Conservation (phyloP, 2,113 vertebrate genomes). For the Neolamprologus cancellatus region DNA sequence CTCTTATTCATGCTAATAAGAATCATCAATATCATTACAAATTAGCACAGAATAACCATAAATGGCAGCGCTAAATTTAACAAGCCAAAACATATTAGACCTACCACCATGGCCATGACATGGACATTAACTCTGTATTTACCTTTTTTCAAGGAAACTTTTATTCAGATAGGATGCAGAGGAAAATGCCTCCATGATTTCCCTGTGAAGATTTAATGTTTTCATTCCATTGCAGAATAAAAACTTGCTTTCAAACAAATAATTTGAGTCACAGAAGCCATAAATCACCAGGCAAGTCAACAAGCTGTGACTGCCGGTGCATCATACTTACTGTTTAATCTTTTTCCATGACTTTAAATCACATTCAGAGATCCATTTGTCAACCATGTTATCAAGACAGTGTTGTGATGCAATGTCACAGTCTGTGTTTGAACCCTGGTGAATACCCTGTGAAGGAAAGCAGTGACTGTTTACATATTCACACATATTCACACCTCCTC, state of each 20-base stretch:
- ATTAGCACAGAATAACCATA: too few relatives aligned
- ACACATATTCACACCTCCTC: accelerated
- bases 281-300: accelerated
- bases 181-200: constrained; percentile 57
- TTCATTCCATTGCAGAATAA: accelerated
- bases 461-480: accelerated
- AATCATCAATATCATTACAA: background rate
- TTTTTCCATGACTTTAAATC: constrained; percentile 31
- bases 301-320: too few relatives aligned
- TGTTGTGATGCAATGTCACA: accelerated
- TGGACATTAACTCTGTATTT: background rate
- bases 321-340: constrained; percentile 1
- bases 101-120: too few relatives aligned
- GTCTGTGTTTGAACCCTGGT: background rate
- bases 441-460: background rate
- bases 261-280: accelerated
- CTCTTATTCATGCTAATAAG: background rate
- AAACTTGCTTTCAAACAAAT: accelerated
- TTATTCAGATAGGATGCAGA: constrained; percentile 47
- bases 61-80: too few relatives aligned
- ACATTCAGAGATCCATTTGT: constrained; percentile 28
- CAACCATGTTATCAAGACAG: constrained; percentile 14
- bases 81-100: too few relatives aligned
- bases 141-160: constrained; percentile 59
- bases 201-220: constrained; percentile 15